Evolutionary conservation across 2,888 invertebrate genomes (phyloP), one percentile per base, ranked within the genome.

Genomic region (Phalangium opilio): DNA sequence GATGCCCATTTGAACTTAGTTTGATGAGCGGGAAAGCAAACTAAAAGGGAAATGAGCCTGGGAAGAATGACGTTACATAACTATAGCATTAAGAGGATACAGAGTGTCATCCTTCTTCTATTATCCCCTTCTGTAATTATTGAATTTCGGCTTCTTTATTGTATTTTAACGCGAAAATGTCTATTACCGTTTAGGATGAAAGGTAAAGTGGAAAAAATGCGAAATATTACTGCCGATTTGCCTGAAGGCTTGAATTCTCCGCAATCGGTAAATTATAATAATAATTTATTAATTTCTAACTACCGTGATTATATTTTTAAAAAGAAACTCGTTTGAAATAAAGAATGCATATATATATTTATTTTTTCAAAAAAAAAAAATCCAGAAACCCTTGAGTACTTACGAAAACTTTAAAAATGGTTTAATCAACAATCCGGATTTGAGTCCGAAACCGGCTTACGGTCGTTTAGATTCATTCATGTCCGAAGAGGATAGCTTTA

Each of bases 191-290:
- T 10, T n/a, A 51, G 51, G 51, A 51, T 51, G 51, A 49, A 34
- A 19, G 40, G 47, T 19, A 51, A 51, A 39, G 49, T 52, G 32
- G 43, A 52, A 19, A 47, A 47, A 45, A 46, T 50, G 12, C 49
- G 47, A 43, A 49, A 40, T 39, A 52, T 49, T 34, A 47, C 44
- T 10, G 49, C 49, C 17, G 35, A 46, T 32, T 19, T 52, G 7
- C 52, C 52, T 19, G 43, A 52, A 45, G 52, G 47, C 2, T 45
- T 52, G n/a, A 49, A 52, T 44, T 49, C 48, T 18, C 52, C 52
- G 2, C 47, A 49, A 44, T 36, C 43, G 12, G 52, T 52, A 47
- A 40, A 44, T n/a, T n/a, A n/a, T n/a, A n/a, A n/a, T n/a, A n/a
- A n/a, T n/a, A n/a, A n/a, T 46, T 21, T 15, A 11, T 20, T 19